A percentile compares a stretch with the other conserved stretches of the same genome.
Conservation (phyloP, 2,113 vertebrate genomes). For the Desmodus rotundus region DNA sequence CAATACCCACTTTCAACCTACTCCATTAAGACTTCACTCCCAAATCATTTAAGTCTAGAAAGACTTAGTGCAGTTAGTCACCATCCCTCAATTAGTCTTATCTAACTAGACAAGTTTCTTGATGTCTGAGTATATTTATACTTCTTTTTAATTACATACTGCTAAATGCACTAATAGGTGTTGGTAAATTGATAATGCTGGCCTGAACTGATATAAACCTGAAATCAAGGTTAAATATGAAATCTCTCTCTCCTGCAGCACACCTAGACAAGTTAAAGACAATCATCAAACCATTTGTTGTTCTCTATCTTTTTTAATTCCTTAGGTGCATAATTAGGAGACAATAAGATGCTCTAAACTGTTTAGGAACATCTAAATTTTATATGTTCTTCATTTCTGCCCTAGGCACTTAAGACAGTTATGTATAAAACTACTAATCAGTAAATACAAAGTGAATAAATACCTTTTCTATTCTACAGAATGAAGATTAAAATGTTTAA, state of each 20-base stretch:
- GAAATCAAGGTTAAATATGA: constrained; percentile 14
- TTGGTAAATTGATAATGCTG: neutral
- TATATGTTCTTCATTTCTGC: constrained; percentile 17
- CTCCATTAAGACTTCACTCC: neutral
- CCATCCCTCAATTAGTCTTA: neutral
- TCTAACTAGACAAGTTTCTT: neutral
- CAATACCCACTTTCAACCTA: constrained; percentile 17
- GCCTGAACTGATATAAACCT: neutral
- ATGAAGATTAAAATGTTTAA: constrained; percentile 29
- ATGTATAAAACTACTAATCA: neutral
- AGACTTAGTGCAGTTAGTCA: neutral
- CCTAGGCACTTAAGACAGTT: neutral
- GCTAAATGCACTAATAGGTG: neutral
- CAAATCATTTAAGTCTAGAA: neutral
- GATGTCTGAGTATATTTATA: constrained; percentile 15
- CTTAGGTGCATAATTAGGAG: neutral
- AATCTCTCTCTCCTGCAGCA: neutral
- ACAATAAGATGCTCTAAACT: neutral
- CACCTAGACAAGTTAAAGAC: neutral
- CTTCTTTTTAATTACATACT: neutral
- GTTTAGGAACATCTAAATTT: constrained; percentile 18
- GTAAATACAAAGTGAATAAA: constrained; percentile 2
- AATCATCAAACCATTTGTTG: neutral
- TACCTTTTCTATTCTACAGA: neutral
- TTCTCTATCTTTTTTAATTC: neutral